These are phyloP conservation scores for Sebastes nivosus DNA, from an alignment of 2,797 vertebrate species.

Conservation along the genomic window DNA sequence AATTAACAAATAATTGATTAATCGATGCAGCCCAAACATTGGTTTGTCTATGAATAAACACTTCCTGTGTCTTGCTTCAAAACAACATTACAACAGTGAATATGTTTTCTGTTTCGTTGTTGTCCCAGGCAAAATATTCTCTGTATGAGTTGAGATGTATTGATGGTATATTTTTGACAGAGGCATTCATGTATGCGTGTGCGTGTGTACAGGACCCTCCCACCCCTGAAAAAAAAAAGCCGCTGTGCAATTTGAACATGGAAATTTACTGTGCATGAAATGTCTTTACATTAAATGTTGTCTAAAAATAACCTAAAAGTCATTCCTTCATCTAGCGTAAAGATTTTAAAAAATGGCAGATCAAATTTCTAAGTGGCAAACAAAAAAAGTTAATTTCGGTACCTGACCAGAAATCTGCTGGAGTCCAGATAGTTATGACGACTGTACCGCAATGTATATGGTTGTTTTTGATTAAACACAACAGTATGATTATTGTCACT, in stretches of 20 bases:
- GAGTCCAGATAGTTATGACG: neutral
- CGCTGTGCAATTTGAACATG: neutral
- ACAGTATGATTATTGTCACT: constrained; percentile 41
- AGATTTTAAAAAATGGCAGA: neutral
- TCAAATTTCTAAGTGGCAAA: neutral
- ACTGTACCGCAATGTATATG: neutral
- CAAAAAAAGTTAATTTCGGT: neutral
- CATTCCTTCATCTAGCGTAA: neutral
- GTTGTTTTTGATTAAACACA: neutral
- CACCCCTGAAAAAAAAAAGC: neutral
- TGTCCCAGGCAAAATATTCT: neutral
- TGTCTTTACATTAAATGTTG: neutral
- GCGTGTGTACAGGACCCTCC: neutral
- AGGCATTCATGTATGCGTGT: neutral
- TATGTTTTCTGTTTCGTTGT: neutral
- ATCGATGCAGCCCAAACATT: too few relatives aligned
- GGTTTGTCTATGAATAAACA: neutral
- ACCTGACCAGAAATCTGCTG: neutral
- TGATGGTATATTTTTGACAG: neutral
- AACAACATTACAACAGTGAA: neutral
- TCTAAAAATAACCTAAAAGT: neutral
- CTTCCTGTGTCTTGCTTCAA: neutral
- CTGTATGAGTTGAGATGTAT: neutral
- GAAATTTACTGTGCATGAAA: neutral
- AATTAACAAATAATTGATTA: too few relatives aligned